phyloP scores from a whole-genome alignment of 2,113 vertebrate species.

The Notechis scutatus region DNA sequence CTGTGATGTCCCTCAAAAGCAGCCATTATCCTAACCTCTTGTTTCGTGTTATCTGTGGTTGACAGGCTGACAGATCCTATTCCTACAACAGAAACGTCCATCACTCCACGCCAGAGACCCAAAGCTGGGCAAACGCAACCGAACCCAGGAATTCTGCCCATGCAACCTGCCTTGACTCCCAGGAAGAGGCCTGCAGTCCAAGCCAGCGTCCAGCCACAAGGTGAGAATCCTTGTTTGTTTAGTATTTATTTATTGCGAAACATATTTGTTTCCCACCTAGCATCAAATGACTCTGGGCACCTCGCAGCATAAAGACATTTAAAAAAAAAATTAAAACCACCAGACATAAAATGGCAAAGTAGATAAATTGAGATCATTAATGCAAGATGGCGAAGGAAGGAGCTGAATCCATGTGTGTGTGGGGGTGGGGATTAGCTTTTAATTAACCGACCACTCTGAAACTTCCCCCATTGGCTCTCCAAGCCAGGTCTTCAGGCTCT shows the following conservation, averaged over 20 bases:
- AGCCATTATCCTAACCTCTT: neutral
- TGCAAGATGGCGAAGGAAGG: neutral
- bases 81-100: constrained; percentile 93
- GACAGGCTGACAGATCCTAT: constrained; percentile 89
- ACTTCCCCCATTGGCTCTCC: no score
- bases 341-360: neutral
- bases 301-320: neutral
- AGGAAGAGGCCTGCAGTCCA: constrained; percentile 84
- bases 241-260: neutral
- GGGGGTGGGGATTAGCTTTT: no score
- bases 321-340: neutral
- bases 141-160: constrained; percentile 90
- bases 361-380: neutral
- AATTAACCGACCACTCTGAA: no score
- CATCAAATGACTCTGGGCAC: neutral
- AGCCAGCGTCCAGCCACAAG: constrained; percentile 67
- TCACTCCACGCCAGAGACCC: constrained; percentile 93
- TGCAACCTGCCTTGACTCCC: constrained; percentile 91
- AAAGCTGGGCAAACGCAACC: constrained; percentile 93
- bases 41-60: no score
- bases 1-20: neutral
- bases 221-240: neutral
- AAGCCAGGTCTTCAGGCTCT: no score
- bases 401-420: no score
- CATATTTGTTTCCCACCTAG: neutral